phyloP scores from a whole-genome alignment of 2,797 vertebrate species.

The Xyrichtys novacula region DNA sequence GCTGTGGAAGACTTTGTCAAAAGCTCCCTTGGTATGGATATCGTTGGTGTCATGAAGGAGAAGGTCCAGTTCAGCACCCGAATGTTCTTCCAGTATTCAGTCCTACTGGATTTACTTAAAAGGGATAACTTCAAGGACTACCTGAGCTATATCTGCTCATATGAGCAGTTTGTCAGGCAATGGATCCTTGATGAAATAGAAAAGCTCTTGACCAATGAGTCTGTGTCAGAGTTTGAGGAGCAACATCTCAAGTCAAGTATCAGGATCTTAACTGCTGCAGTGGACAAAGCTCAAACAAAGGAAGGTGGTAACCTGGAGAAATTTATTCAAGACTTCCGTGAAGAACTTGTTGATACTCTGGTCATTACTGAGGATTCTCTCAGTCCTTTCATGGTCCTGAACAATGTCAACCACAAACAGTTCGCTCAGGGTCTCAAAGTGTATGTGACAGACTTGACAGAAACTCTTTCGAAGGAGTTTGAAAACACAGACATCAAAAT shows the following conservation, averaged over 20 bases:
- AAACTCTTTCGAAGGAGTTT: conserved; percentile 16
- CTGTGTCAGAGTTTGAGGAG: too few relatives aligned
- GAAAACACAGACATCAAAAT: fast-evolving
- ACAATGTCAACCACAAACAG: conserved; percentile 24
- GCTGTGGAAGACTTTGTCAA: conserved; percentile 61
- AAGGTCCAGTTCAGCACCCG: conserved; percentile 49
- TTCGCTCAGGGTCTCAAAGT: conserved; percentile 60
- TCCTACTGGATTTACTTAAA: conserved; percentile 61
- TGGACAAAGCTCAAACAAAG: conserved; percentile 40
- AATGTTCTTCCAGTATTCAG: conserved; percentile 43
- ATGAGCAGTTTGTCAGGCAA: conserved; percentile 44
- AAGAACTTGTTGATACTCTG: too few relatives aligned
- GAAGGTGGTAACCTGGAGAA: conserved; percentile 30
- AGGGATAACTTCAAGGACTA: conserved; percentile 11
- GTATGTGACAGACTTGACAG: conserved; percentile 51
- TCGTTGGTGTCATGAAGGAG: conserved; percentile 64
- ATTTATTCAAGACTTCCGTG: too few relatives aligned
- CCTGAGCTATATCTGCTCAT: background rate
- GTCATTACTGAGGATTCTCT: too few relatives aligned
- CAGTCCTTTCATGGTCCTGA: too few relatives aligned
- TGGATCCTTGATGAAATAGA: conserved; percentile 49
- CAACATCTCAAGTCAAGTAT: conserved; percentile 31
- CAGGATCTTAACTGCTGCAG: conserved; percentile 49
- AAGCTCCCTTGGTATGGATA: conserved; percentile 57
- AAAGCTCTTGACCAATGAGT: conserved; percentile 21